A percentile compares a stretch with the other conserved stretches of the same genome.
phyloP scores from a whole-genome alignment of 2,888 invertebrate genomes.

The Falcaria lacertinaria region DNA sequence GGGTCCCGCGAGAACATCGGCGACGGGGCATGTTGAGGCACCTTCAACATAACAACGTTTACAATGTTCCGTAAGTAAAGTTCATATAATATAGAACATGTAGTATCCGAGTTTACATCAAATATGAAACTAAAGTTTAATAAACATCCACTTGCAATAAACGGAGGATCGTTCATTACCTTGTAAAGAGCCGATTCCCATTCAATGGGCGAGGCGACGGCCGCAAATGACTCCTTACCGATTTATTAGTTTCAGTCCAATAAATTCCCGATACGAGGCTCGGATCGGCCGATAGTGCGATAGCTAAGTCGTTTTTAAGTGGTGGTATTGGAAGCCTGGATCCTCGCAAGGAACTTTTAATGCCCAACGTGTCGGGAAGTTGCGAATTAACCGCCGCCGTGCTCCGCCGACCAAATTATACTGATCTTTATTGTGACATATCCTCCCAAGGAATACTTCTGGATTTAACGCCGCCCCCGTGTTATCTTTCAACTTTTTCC shows the following conservation, averaged over 20 bases:
- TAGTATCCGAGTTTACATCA: not conserved
- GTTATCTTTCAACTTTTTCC: constrained; percentile 41
- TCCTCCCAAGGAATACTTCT: constrained; percentile 4
- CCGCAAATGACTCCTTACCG: not conserved
- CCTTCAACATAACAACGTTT: too few relatives aligned
- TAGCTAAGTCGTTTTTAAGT: constrained; percentile 3
- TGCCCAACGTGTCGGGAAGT: constrained; percentile 22
- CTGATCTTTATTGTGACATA: constrained; percentile 45
- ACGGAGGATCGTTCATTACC: not conserved
- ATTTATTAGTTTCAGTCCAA: constrained; percentile 2
- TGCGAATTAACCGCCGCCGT: constrained; percentile 33
- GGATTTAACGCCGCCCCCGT: constrained; percentile 19
- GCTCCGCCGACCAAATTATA: constrained; percentile 40
- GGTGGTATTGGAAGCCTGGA: constrained; percentile 9
- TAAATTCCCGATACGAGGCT: constrained; percentile 1
- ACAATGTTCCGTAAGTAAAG: too few relatives aligned
- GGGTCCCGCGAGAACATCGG: too few relatives aligned
- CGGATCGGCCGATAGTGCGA: not conserved
- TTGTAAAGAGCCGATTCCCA: not conserved
- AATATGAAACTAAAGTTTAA: too few relatives aligned
- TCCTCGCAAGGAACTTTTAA: constrained; percentile 34
- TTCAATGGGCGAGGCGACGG: not conserved
- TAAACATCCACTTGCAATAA: not conserved
- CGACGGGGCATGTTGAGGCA: too few relatives aligned
- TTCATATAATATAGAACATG: too few relatives aligned